phyloP scores from a whole-genome alignment of 2,888 invertebrate genomes.

The Synergus umbraculus region DNA sequence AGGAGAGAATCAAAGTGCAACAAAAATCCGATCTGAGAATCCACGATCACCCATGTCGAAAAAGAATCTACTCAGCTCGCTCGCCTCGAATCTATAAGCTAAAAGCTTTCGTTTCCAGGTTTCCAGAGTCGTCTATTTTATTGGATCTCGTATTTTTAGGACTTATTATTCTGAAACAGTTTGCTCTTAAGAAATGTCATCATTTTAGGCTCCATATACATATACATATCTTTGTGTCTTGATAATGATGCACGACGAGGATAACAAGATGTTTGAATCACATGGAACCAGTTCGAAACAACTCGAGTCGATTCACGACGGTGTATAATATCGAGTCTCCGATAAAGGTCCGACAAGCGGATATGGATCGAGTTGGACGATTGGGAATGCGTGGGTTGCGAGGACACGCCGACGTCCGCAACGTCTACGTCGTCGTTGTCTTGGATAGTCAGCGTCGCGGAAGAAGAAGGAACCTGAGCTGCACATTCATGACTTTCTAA shows the following conservation, averaged over 20 bases:
- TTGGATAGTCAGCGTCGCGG: constrained; percentile 52
- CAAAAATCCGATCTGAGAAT: neutral
- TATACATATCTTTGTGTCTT: neutral
- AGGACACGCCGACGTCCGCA: constrained; percentile 58
- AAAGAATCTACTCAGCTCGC: neutral
- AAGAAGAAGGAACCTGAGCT: constrained; percentile 58
- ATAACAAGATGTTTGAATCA: constrained; percentile 1
- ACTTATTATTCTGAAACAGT: neutral
- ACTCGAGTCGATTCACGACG: constrained; percentile 20
- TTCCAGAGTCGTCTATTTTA: neutral
- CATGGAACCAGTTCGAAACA: constrained; percentile 16
- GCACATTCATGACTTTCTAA: constrained; percentile 70
- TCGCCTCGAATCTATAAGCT: neutral
- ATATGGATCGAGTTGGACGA: constrained; percentile 48
- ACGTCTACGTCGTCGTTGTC: constrained; percentile 23
- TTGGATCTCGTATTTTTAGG: neutral
- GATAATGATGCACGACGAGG: constrained; percentile 18
- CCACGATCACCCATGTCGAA: neutral
- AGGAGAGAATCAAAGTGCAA: constrained; percentile 13
- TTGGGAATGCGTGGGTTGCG: constrained; percentile 64
- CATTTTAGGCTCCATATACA: neutral
- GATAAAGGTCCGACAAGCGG: constrained; percentile 58
- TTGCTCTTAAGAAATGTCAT: neutral
- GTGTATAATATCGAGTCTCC: constrained; percentile 41
- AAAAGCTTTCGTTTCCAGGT: neutral